Evolutionary conservation across 2,888 invertebrate genomes (phyloP).

Genomic region (Pherbina coryleti): DNA sequence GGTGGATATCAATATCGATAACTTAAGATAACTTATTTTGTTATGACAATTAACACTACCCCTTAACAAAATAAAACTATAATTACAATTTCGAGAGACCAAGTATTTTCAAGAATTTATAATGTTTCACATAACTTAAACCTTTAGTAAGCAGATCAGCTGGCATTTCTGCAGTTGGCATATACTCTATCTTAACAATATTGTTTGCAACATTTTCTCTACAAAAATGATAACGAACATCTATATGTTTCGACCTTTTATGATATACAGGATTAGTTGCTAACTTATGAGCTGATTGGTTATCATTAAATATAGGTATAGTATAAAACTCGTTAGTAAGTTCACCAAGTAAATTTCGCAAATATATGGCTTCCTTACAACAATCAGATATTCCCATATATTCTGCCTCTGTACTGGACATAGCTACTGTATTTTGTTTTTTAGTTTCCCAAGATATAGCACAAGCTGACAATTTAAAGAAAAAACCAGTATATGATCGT

Average conservation of each 20-base stretch:
- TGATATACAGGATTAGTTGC: not conserved
- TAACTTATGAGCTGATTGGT: not conserved
- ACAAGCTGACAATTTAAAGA: too few relatives aligned
- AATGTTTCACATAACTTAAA: not conserved
- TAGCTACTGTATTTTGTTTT: too few relatives aligned
- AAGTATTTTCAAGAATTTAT: not conserved
- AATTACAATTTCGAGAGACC: too few relatives aligned
- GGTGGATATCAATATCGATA: too few relatives aligned
- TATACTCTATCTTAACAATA: conserved; percentile 2
- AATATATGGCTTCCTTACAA: too few relatives aligned
- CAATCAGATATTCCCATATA: too few relatives aligned
- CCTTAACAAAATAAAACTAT: conserved; percentile 2
- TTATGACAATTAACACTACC: not conserved
- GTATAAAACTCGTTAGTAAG: not conserved
- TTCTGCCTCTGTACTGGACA: too few relatives aligned
- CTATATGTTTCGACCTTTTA: not conserved
- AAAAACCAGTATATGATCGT: too few relatives aligned
- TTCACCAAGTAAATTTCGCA: not conserved
- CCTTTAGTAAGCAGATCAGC: not conserved
- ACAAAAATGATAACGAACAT: not conserved
- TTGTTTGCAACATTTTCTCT: not conserved
- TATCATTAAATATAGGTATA: not conserved
- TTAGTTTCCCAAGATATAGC: too few relatives aligned
- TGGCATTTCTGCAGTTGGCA: not conserved
- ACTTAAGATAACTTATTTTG: not conserved